These are phyloP conservation scores for Ectemnius continuus DNA, from an alignment of 2,888 invertebrate species.

Conservation along the genomic window DNA sequence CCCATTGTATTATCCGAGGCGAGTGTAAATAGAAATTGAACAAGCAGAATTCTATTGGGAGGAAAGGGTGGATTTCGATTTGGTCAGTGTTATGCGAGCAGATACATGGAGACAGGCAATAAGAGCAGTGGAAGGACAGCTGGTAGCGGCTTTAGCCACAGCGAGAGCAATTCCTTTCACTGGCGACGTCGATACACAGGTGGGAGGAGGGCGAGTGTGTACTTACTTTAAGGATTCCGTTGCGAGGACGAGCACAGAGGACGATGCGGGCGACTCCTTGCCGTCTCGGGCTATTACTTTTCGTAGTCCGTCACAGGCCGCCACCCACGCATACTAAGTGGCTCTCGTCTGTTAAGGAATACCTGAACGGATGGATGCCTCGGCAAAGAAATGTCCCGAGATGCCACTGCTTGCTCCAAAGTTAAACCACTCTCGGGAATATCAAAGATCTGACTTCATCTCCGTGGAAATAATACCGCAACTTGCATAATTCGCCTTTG, in stretches of 20 bases:
- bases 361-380: slow-evolving; percentile 44
- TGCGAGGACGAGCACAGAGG: too few relatives aligned
- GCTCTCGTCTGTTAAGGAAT: slow-evolving; percentile 48
- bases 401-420: too few relatives aligned
- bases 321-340: slow-evolving; percentile 54
- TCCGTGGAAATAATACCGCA: too few relatives aligned
- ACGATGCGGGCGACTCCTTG: slow-evolving; percentile 11
- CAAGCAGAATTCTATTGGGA: too few relatives aligned
- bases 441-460: too few relatives aligned
- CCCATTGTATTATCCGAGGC: too few relatives aligned
- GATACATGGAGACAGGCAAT: slow-evolving; percentile 34
- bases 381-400: slow-evolving; percentile 48
- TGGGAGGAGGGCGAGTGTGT: slow-evolving; percentile 6
- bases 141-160: slow-evolving; percentile 31
- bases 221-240: slow-evolving; percentile 61
- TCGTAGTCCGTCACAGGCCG: slow-evolving; percentile 61
- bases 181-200: slow-evolving; percentile 45
- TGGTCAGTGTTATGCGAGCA: too few relatives aligned
- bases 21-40: too few relatives aligned
- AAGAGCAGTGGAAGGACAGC: slow-evolving; percentile 52
- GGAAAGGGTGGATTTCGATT: too few relatives aligned
- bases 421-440: too few relatives aligned
- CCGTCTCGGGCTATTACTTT: slow-evolving; percentile 62
- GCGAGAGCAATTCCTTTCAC: slow-evolving; percentile 54
- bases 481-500: too few relatives aligned